Conservation (phyloP, 2,888 invertebrate species). For the Neoitamus cyanurus region DNA sequence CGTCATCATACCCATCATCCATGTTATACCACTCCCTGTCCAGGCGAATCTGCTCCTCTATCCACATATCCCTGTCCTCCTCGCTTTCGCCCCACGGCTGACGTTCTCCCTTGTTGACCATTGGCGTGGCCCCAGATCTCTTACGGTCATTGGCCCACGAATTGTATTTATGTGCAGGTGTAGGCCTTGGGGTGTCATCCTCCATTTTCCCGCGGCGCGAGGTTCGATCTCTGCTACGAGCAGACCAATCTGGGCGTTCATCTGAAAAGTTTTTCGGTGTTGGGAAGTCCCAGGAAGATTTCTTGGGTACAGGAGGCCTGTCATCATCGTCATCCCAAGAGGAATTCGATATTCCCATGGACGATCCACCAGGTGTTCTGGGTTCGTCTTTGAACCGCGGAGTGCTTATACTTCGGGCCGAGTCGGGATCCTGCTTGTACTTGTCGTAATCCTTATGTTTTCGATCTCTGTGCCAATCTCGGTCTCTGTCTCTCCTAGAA, state of each 20-base stretch:
- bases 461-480: constrained; percentile 57
- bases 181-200: constrained; percentile 82
- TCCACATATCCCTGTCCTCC: constrained; percentile 85
- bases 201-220: constrained; percentile 63
- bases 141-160: constrained; percentile 79
- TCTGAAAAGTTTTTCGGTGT: constrained; percentile 76
- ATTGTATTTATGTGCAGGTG: constrained; percentile 86
- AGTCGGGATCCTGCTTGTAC: constrained; percentile 58
- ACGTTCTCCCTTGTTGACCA: constrained; percentile 64
- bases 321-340: constrained; percentile 75
- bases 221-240: constrained; percentile 56
- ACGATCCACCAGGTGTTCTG: constrained; percentile 78
- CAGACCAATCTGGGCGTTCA: constrained; percentile 65
- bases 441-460: constrained; percentile 57
- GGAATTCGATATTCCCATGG: constrained; percentile 70
- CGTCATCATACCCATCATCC: constrained; percentile 93
- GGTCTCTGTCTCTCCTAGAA: constrained; percentile 54
- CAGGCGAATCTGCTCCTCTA: constrained; percentile 87
- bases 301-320: constrained; percentile 69
- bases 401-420: constrained; percentile 66
- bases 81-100: constrained; percentile 72
- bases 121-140: constrained; percentile 74
- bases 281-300: constrained; percentile 93
- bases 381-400: constrained; percentile 86
- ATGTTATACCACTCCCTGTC: constrained; percentile 98